These are phyloP conservation scores for Aspidiotus rigidus DNA, from an alignment of 2,888 invertebrate genomes.

Conservation along the genomic window DNA sequence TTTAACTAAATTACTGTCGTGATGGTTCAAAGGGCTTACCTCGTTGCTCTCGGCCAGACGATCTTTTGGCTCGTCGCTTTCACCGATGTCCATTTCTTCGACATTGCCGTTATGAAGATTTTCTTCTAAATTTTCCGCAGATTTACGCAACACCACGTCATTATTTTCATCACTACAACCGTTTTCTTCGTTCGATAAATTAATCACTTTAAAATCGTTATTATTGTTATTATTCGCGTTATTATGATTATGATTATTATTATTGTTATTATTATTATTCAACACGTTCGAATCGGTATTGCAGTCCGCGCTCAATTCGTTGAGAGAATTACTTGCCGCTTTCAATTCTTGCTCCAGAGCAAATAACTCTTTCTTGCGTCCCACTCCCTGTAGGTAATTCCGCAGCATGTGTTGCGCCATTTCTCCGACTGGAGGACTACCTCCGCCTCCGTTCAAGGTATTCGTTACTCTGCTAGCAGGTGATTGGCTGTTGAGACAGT, in stretches of 20 bases:
- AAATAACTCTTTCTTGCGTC: conserved; percentile 63
- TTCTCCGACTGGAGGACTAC: conserved; percentile 40
- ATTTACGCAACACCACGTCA: neutral
- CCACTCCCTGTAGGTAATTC: conserved; percentile 69
- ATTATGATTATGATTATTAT: neutral
- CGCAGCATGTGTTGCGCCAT: conserved; percentile 69
- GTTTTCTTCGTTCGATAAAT: neutral
- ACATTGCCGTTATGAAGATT: conserved; percentile 18
- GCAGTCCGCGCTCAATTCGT: conserved; percentile 21
- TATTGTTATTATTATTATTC: conserved; percentile 28
- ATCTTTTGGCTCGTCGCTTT: conserved; percentile 8
- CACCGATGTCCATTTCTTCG: conserved; percentile 25
- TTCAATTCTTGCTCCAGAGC: conserved; percentile 60
- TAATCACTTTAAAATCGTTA: conserved; percentile 34
- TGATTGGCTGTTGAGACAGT: conserved; percentile 27
- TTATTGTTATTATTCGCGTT: conserved; percentile 22
- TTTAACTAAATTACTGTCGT: conserved; percentile 8
- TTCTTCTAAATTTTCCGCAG: neutral
- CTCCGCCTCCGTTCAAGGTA: conserved; percentile 20
- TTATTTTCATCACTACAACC: neutral
- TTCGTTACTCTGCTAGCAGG: conserved; percentile 12
- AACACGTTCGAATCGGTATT: conserved; percentile 32
- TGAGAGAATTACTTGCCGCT: conserved; percentile 46
- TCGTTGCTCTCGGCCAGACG: conserved; percentile 10
- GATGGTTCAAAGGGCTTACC: conserved; percentile 32